phyloP scores from a whole-genome alignment of 2,113 vertebrate species.

The Rhinopomastus cyanomelas region DNA sequence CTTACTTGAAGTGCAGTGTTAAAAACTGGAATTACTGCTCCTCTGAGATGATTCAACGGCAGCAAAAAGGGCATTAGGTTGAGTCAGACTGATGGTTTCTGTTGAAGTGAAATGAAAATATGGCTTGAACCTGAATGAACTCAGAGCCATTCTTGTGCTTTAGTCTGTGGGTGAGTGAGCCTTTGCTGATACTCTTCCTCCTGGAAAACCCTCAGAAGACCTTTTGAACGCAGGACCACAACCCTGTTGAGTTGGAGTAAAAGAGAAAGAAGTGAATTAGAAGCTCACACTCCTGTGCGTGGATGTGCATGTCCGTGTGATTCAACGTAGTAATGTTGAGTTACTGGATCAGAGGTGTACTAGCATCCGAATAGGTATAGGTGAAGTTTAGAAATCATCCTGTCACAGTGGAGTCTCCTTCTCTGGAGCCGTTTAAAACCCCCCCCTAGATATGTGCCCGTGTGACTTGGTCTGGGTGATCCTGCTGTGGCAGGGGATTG shows the following conservation, averaged over 20 bases:
- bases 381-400: background rate
- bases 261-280: background rate
- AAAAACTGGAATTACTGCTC: background rate
- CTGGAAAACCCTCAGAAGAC: background rate
- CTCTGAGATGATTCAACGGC: background rate
- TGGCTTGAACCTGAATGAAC: background rate
- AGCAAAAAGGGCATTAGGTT: background rate
- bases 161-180: background rate
- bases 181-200: background rate
- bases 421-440: background rate
- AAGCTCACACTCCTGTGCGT: rapidly evolving
- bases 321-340: background rate
- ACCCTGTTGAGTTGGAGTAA: background rate
- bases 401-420: rapidly evolving
- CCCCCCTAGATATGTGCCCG: too few relatives aligned
- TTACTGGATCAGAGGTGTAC: background rate
- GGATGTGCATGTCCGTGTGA: background rate
- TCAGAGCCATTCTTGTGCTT: background rate
- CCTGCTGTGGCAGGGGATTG: too few relatives aligned
- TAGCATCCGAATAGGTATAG: background rate
- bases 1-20: background rate
- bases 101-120: background rate
- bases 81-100: background rate
- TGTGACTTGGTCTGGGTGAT: too few relatives aligned
- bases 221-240: background rate